Percentiles rank a stretch among this genome's conserved stretches.
Evolutionary conservation across 2,113 vertebrate genomes (phyloP).

Genomic region (Caracal caracal): DNA sequence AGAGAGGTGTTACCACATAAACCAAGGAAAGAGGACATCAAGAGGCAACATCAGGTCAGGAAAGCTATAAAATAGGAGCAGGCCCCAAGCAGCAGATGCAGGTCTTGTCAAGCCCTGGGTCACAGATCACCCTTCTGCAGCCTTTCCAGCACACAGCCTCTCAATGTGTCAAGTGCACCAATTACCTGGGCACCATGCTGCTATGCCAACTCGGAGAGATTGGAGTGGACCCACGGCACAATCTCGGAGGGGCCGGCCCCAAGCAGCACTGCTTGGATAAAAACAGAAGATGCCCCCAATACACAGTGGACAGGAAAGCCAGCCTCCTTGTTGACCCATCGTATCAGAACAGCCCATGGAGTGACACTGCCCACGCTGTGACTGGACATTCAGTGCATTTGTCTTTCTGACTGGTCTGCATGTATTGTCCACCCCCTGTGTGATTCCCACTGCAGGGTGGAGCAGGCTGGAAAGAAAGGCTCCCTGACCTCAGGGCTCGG

Average conservation of each 20-base stretch:
- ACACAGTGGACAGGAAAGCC: neutral
- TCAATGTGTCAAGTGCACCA: neutral
- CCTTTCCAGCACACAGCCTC: neutral
- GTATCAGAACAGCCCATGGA: neutral
- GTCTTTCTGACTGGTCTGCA: neutral
- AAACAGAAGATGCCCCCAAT: neutral
- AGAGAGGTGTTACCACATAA: neutral
- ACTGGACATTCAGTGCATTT: neutral
- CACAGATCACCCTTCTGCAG: neutral
- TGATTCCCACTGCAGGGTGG: neutral
- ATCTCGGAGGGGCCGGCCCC: neutral
- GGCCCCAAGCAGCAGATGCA: too few relatives aligned
- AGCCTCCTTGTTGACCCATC: neutral
- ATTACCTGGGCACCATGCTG: neutral
- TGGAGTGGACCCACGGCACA: neutral
- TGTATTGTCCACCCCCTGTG: neutral
- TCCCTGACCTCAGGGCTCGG: neutral
- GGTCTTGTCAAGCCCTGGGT: neutral
- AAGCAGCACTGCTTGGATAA: neutral
- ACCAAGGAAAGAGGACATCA: neutral
- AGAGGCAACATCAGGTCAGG: neutral
- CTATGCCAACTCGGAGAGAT: neutral
- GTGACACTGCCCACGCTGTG: fast-evolving
- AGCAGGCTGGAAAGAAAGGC: neutral
- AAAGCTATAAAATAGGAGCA: neutral